Evolutionary conservation across 2,888 invertebrate species (phyloP), one percentile per base, ranked within the genome.

Genomic region (Thecocarcelia acutangulata): DNA sequence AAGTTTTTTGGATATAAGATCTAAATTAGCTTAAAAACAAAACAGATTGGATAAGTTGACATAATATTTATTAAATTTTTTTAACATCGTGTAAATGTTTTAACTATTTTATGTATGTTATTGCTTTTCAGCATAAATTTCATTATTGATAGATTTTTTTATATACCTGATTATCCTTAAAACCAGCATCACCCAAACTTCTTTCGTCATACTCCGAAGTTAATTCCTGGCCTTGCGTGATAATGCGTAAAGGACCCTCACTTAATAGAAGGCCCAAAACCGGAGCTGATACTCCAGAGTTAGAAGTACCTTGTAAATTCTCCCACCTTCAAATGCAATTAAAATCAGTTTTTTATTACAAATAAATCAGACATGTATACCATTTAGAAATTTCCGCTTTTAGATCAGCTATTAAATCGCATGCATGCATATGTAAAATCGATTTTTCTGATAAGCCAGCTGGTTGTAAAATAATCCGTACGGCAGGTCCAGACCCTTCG

Each of bases 381-480:
- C 97, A 98, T 84, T 96, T 95, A n/a, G 97, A 96, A 72, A 98
- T 97, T 92, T 98, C 98, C 0, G 98, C 98, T 83, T 98, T 92
- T 68, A 98, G 91, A 90, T 98, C 98, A 3, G 97, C 97, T 28
- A 98, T 95, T 83, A 96, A 94, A 91, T 98, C 97, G n/a, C 95
- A 94, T 50, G 94, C 95, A 84, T 95, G 93, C 91, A 98, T 93
- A 85, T 96, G 94, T 13, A 98, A 92, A 19, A 94, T 93, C 19
- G 96, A 96, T 88, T 97, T 95, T 83, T 97, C 97, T 0, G 96
- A 94, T 46, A 96, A 94, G 17, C 97, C 97, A 2, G 96, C 97
- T 28, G 97, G 97, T 90, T 97, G 97, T 64, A 97, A 93, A 17
- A 96, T 93, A 50, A 98, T 93, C 46, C 96, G 92, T 80, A 98